phyloP scores from a whole-genome alignment of 2,113 vertebrate species.

The Nestor notabilis region DNA sequence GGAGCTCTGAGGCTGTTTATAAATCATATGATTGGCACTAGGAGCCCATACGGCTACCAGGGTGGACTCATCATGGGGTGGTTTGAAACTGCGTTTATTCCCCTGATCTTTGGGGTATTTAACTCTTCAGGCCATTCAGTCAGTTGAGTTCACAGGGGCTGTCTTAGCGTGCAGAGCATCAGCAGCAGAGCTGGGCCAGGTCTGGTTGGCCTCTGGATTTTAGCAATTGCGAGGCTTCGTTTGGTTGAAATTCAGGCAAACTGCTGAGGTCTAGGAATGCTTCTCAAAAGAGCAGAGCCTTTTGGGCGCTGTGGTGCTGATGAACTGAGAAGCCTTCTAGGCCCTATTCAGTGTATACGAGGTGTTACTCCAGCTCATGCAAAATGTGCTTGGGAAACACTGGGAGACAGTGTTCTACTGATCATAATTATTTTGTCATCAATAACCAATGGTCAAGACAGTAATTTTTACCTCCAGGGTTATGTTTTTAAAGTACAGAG shows the following conservation, averaged over 20 bases:
- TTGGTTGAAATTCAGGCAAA: neutral
- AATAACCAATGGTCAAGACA: neutral
- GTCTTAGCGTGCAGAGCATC: too few species aligned
- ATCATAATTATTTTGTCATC: neutral
- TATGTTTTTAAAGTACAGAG: neutral
- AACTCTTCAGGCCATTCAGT: neutral
- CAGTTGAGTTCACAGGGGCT: neutral
- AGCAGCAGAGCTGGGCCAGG: neutral
- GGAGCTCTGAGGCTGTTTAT: neutral
- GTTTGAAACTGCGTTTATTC: neutral
- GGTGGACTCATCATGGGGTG: neutral
- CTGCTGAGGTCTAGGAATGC: neutral
- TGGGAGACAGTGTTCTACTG: neutral
- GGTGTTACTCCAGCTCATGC: neutral
- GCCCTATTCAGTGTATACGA: too few species aligned
- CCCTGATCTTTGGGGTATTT: neutral
- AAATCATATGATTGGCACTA: rapidly evolving
- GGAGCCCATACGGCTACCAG: neutral
- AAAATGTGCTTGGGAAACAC: neutral
- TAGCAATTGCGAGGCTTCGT: neutral
- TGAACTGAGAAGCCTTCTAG: neutral
- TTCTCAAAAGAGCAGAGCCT: neutral
- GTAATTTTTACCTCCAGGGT: neutral
- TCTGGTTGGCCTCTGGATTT: neutral
- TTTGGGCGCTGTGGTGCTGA: neutral